These are phyloP conservation scores for Acronicta leporina DNA, from an alignment of 2,888 invertebrate species.

Conservation along the genomic window DNA sequence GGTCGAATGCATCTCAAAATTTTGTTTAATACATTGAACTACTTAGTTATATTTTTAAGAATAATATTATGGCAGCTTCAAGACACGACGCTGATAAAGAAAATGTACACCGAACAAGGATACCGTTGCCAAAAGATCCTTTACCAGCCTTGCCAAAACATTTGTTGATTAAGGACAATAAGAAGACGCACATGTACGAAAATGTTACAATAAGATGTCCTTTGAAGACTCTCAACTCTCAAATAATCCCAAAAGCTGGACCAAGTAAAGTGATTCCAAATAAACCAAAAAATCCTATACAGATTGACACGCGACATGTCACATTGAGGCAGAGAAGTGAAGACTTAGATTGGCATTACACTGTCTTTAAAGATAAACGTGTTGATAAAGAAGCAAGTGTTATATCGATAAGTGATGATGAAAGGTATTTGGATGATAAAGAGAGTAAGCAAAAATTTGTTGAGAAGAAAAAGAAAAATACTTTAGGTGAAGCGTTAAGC, in stretches of 20 bases:
- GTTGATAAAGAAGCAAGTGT: slow-evolving; percentile 46
- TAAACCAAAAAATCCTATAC: slow-evolving; percentile 34
- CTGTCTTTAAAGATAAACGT: slow-evolving; percentile 65
- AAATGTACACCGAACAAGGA: slow-evolving; percentile 69
- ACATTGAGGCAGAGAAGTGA: slow-evolving; percentile 64
- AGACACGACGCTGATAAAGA: slow-evolving; percentile 72
- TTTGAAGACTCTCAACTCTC: slow-evolving; percentile 65
- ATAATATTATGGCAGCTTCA: slow-evolving; percentile 33
- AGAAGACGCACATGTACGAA: slow-evolving; percentile 22
- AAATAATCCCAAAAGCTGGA: slow-evolving; percentile 42
- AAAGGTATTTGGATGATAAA: slow-evolving; percentile 40
- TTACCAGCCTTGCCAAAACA: slow-evolving; percentile 71
- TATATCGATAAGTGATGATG: slow-evolving; percentile 65
- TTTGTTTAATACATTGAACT: slow-evolving; percentile 15
- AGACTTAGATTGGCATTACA: slow-evolving; percentile 66
- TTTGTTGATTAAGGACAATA: slow-evolving; percentile 57
- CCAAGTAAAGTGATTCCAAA: slow-evolving; percentile 35
- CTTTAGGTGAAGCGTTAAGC: slow-evolving; percentile 44
- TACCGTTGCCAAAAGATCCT: slow-evolving; percentile 73
- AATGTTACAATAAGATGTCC: slow-evolving; percentile 59
- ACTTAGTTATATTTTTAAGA: slow-evolving; percentile 2
- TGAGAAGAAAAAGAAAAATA: slow-evolving; percentile 49
- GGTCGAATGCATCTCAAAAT: slow-evolving; percentile 49
- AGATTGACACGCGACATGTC: slow-evolving; percentile 65
- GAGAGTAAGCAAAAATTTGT: slow-evolving; percentile 33